A percentile compares a stretch with the other conserved stretches of the same genome.
These are phyloP conservation scores for Pteronotus mesoamericanus DNA, from an alignment of 2,797 vertebrate species.

Conservation along the genomic window DNA sequence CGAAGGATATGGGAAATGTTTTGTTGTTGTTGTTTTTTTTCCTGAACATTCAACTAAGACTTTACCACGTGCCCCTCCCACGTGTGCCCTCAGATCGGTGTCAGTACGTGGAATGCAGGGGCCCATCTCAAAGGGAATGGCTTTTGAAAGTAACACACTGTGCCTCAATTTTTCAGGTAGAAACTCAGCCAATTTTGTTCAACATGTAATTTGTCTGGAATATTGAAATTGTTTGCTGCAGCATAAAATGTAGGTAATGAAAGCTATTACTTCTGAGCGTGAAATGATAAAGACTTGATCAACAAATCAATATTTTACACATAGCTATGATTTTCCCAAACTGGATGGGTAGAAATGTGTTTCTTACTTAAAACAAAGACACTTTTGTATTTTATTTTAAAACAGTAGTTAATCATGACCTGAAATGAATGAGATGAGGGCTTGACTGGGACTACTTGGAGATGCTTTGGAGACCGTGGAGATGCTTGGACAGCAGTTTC, in stretches of 20 bases:
- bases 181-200: constrained; percentile 27
- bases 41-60: not conserved
- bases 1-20: not conserved
- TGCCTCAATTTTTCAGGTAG: not conserved
- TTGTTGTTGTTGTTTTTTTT: not conserved
- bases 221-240: constrained; percentile 35
- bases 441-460: not conserved
- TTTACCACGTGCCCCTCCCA: not conserved
- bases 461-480: not conserved
- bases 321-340: constrained; percentile 22
- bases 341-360: constrained; percentile 5
- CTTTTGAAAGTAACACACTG: not conserved
- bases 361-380: constrained; percentile 16
- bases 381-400: not conserved
- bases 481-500: not conserved
- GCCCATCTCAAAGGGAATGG: not conserved
- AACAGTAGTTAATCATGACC: constrained; percentile 33
- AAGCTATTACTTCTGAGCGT: constrained; percentile 38
- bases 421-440: constrained; percentile 14
- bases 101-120: not conserved
- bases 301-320: constrained; percentile 46
- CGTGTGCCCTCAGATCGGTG: not conserved
- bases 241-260: constrained; percentile 51
- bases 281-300: constrained; percentile 42
- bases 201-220: constrained; percentile 7